phyloP scores from a whole-genome alignment of 2,888 invertebrate species.

The Cantharis nigra region DNA sequence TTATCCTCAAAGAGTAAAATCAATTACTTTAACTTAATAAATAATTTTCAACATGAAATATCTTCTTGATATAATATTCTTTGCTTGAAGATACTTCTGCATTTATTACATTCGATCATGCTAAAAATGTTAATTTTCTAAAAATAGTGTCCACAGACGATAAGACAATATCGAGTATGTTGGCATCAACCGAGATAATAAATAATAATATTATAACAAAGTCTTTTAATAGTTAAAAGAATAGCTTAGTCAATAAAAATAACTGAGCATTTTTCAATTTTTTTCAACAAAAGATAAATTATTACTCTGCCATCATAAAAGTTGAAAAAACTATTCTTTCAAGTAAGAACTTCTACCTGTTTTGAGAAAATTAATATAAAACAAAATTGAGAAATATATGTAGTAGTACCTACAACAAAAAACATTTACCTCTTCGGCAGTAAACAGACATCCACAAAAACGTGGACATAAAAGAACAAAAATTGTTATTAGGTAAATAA shows the following conservation, averaged over 20 bases:
- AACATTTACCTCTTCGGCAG: background rate
- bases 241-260: background rate
- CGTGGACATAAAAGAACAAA: background rate
- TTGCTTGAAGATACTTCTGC: background rate
- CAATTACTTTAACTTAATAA: background rate
- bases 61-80: background rate
- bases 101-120: background rate
- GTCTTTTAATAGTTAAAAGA: background rate
- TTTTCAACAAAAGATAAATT: background rate
- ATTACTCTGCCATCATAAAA: background rate
- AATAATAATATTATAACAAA: background rate
- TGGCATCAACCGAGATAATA: background rate
- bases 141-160: constrained; percentile 3
- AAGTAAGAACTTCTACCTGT: background rate
- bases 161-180: constrained; percentile 4
- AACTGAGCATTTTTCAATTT: background rate
- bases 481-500: background rate
- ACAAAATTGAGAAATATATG: background rate
- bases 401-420: background rate
- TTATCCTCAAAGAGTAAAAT: background rate
- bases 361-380: background rate
- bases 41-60: background rate
- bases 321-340: background rate
- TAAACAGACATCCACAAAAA: background rate
- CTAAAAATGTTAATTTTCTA: constrained; percentile 5